A percentile compares a stretch with the other conserved stretches of the same genome.
Evolutionary conservation across 1,140 invertebrate species (phyloP).

Genomic region (Magallana angulata): DNA sequence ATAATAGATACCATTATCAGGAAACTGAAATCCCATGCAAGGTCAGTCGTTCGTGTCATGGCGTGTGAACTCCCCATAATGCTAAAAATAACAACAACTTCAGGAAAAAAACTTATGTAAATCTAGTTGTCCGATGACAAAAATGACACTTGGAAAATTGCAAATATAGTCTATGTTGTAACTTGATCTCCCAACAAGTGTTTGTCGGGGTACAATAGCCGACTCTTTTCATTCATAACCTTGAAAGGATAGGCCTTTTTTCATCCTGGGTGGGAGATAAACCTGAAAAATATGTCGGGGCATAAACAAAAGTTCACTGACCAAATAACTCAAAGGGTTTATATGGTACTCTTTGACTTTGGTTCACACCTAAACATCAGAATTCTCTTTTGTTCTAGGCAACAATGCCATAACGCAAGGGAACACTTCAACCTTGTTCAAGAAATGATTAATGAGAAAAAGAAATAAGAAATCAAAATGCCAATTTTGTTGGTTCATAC

Average conservation of each 20-base stretch:
- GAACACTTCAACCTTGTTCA: conserved; percentile 20
- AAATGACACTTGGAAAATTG: conserved; percentile 7
- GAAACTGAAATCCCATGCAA: neutral
- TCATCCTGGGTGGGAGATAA: conserved; percentile 20
- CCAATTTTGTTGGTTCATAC: neutral
- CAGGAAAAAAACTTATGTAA: conserved; percentile 3
- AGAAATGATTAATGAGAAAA: conserved; percentile 6
- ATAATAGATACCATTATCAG: neutral
- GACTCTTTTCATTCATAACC: neutral
- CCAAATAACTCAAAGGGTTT: neutral
- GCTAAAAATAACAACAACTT: conserved; percentile 3
- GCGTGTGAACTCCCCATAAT: conserved; percentile 22
- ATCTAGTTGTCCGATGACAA: conserved; percentile 2
- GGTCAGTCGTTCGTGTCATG: neutral
- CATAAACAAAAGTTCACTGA: conserved; percentile 35
- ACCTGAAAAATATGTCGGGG: conserved; percentile 5
- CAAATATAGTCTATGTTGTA: conserved; percentile 19
- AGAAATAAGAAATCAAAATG: neutral
- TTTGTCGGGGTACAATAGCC: neutral
- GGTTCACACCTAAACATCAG: neutral
- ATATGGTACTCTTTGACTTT: neutral
- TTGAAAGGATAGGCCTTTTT: conserved; percentile 1
- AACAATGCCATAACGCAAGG: neutral
- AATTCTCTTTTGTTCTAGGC: conserved; percentile 1
- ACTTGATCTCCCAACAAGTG: neutral